phyloP scores from a whole-genome alignment of 2,888 invertebrate genomes.

The Ochropacha duplaris region DNA sequence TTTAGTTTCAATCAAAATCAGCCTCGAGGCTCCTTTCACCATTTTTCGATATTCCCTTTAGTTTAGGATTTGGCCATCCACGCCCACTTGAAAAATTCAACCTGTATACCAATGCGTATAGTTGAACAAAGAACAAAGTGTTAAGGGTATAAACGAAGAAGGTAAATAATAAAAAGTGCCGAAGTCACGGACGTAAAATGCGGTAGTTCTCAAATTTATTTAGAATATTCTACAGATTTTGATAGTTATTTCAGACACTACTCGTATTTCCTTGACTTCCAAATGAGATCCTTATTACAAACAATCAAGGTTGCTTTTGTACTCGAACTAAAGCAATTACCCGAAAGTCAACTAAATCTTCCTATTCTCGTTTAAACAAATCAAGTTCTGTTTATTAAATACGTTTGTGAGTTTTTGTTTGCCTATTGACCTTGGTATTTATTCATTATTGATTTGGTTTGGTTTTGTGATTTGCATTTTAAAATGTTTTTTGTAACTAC shows the following conservation, averaged over 20 bases:
- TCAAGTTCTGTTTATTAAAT: neutral
- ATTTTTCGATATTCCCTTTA: too few species aligned
- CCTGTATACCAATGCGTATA: too few species aligned
- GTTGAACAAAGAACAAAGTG: too few species aligned
- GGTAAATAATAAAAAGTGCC: neutral
- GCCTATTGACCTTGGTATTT: neutral
- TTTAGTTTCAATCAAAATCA: too few species aligned
- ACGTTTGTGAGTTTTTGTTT: neutral
- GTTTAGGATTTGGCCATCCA: too few species aligned
- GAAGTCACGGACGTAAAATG: neutral
- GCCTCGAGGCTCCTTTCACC: too few species aligned
- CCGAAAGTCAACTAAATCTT: neutral
- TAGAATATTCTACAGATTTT: neutral
- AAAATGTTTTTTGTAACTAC: neutral
- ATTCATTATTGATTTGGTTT: neutral
- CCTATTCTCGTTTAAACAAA: neutral
- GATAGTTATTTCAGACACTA: neutral
- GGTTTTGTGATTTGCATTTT: neutral
- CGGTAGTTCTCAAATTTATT: neutral
- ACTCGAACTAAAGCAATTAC: neutral
- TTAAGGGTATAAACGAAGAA: too few species aligned
- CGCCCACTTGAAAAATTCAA: too few species aligned
- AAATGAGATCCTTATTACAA: neutral
- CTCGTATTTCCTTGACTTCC: neutral
- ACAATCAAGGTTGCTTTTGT: neutral